phyloP scores from a whole-genome alignment of 2,797 vertebrate species.

The Chelon auratus region DNA sequence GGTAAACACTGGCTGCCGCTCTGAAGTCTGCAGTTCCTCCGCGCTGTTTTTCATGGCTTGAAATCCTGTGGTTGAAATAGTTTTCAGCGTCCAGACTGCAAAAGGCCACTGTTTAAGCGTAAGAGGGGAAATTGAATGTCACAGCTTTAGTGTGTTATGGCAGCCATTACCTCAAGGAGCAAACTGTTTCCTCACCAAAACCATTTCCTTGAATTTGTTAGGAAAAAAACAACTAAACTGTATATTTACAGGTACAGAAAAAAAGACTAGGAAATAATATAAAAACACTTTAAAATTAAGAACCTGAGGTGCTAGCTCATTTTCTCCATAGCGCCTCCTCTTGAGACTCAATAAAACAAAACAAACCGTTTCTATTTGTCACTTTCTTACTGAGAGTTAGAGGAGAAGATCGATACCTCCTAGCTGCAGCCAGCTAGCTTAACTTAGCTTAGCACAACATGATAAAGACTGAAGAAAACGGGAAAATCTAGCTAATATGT shows the following conservation, averaged over 20 bases:
- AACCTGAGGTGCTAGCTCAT: slow-evolving; percentile 8
- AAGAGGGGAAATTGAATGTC: slow-evolving; percentile 23
- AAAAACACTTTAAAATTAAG: slow-evolving; percentile 51
- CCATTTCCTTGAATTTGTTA: slow-evolving; percentile 67
- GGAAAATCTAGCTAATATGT: not conserved
- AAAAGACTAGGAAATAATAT: slow-evolving; percentile 22
- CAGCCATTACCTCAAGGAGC: slow-evolving; percentile 8
- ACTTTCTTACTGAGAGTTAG: not conserved
- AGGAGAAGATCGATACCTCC: not conserved
- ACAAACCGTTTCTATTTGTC: not conserved
- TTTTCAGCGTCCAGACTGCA: slow-evolving; percentile 33
- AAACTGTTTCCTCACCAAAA: slow-evolving; percentile 2
- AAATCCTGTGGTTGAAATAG: slow-evolving; percentile 47
- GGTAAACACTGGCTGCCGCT: slow-evolving; percentile 32
- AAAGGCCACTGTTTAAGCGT: slow-evolving; percentile 20
- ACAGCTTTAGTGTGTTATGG: not conserved
- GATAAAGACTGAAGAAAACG: not conserved
- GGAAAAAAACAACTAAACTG: slow-evolving; percentile 9
- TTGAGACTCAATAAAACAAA: slow-evolving; percentile 28
- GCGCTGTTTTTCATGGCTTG: slow-evolving; percentile 45
- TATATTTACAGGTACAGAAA: slow-evolving; percentile 60
- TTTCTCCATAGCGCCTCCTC: slow-evolving; percentile 9
- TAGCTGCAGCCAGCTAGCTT: not conserved
- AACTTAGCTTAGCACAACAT: slow-evolving; percentile 1
- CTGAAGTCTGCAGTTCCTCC: slow-evolving; percentile 24